Base-by-base conservation (phyloP, 2,888 invertebrate genomes). In the Tetragnatha montana region DNA sequence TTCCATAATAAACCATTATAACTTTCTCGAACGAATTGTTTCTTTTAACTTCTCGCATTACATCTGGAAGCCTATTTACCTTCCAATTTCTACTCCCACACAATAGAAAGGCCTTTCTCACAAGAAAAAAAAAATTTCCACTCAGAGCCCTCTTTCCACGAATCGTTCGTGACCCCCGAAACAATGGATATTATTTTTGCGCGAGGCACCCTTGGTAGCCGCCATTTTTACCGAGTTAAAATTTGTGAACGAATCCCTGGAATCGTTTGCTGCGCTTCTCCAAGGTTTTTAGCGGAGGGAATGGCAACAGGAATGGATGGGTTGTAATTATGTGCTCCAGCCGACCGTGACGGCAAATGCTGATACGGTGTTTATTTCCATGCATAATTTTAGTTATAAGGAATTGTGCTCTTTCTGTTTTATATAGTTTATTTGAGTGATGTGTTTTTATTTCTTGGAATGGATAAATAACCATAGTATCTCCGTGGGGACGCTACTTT, bases 261-360 rank as follows among this genome's bases (percentile, higher is more conserved):
- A 60, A 22, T 51, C 17, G 78, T 7, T 21, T 17, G 78, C 22
- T 78, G 51, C 6, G 60, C 51, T 60, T 78, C 60, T 78, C 60
- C 60, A 60, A 17, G 35, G 75, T n/a, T 6, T n/a, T 21, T 17
- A 74, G 35, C 50, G 17, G 8, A 35, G 35, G 81, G 8, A 10
- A n/a, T 50, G 19, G 19, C 80, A 35, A 47, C 70, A 47, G 49
- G 35, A 50, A 50, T 21, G 71, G 19, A 60, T 21, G 21, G 35
- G 22, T 21, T 50, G 60, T 74, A 82, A 82, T 82, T 74, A 82
- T 82, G n/a, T n/a, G 82, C 74, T 51, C 74, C 60, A 50, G 75
- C 82, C 82, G 74, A 74, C 82, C 74, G 82, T 74, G 82, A 82
- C 60, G 75, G 49, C 35, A 75, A 22, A 35, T 14, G 10, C 21